A percentile compares a stretch with the other conserved stretches of the same genome.
phyloP scores from a whole-genome alignment of 2,797 vertebrate genomes.

The Hemibagrus guttatus region DNA sequence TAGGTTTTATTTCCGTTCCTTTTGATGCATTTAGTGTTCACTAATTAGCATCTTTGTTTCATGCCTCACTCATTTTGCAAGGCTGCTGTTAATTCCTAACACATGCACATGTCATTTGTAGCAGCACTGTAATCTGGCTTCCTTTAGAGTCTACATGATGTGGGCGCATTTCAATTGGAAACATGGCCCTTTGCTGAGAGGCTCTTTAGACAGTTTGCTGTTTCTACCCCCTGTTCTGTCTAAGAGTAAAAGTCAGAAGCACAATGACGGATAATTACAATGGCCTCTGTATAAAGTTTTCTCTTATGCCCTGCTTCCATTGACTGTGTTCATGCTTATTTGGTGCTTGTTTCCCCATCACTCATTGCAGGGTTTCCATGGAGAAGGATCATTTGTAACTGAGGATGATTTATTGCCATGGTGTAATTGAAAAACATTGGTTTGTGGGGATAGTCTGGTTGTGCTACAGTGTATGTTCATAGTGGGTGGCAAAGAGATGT shows the following conservation, averaged over 20 bases:
- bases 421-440: slow-evolving; percentile 60
- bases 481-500: not conserved
- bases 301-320: slow-evolving; percentile 15
- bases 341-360: slow-evolving; percentile 50
- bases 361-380: slow-evolving; percentile 48
- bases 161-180: slow-evolving; percentile 28
- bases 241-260: slow-evolving; percentile 2
- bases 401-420: slow-evolving; percentile 60
- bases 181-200: slow-evolving; percentile 14
- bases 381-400: slow-evolving; percentile 44
- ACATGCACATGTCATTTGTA: slow-evolving; percentile 36
- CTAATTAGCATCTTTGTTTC: slow-evolving; percentile 14
- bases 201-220: slow-evolving; percentile 39
- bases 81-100: slow-evolving; percentile 41
- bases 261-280: slow-evolving; percentile 14
- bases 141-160: slow-evolving; percentile 3
- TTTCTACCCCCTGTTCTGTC: slow-evolving; percentile 12
- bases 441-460: slow-evolving; percentile 48
- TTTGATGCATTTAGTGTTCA: slow-evolving; percentile 10
- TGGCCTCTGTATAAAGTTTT: slow-evolving; percentile 8
- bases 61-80: slow-evolving; percentile 21
- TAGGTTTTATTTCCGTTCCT: not conserved
- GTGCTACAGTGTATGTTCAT: slow-evolving; percentile 39
- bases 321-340: slow-evolving; percentile 56
- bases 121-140: slow-evolving; percentile 36